Base-by-base conservation (phyloP, 2,888 invertebrate species). In the Caradrina kadenii region DNA sequence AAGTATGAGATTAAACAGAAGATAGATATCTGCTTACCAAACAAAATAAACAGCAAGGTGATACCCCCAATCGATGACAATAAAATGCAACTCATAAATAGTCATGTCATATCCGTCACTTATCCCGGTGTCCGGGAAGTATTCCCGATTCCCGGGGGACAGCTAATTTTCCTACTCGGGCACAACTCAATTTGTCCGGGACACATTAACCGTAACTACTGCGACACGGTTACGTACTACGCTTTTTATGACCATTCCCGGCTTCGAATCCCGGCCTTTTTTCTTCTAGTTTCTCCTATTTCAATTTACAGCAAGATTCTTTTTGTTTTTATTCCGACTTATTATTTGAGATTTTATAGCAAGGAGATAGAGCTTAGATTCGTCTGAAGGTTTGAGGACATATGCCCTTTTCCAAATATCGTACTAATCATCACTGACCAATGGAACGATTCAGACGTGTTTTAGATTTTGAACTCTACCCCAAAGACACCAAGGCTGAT, bases 151-250 rank as follows among this genome's bases (percentile, higher is more conserved):
- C 94, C 91, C 94, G 11, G 35, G 93, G 93, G 95, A 84, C 69
- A 89, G 87, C 94, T 95, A 95, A 96, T 96, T 94, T 90, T 90
- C 91, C 88, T 91, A 86, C 89, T 90, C 90, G 88, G 91, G 91
- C 92, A 87, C 93, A 94, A 95, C 95, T 94, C 95, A 95, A 96
- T 95, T 95, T 95, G 93, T 87, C 92, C 92, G 85, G 91, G 91
- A 90, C 93, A 91, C 95, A 95, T 96, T 95, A 96, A 93, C 91
- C 90, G 91, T 93, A 93, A 93, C 94, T 93, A 93, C 91, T 91
- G 91, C 91, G 92, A 92, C 93, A 94, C 92, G 91, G 93, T 91
- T 91, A 92, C 92, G 89, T 89, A 90, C 90, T 90, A 88, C 86
- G 86, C 92, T 91, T 94, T 95, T 95, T 95, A 96, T 92, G 93